Base-by-base conservation (phyloP, 2,797 vertebrate genomes). In the Ptychobarbus kaznakovi region DNA sequence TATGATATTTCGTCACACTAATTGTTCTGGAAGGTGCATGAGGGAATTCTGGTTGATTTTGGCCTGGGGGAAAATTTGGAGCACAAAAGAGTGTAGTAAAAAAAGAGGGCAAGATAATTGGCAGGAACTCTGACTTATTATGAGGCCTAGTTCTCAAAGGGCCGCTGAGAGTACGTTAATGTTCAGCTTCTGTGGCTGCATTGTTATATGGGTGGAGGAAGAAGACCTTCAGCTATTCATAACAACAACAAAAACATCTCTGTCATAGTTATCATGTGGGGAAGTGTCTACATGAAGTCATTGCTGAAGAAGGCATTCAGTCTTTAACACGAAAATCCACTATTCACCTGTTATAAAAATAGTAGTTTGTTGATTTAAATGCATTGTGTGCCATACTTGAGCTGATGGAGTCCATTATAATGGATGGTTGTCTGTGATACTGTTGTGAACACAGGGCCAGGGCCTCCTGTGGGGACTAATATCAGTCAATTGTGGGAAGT, bases 401-500 rank as follows among this genome's bases (percentile, higher is more conserved):
- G 81, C 83, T 83, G 72, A 66, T 89, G 84, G 84, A 89, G 82
- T 83, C 86, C 18, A 68, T 84, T 25, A 63, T 84, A 40, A 82
- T 89, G 89, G 85, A 80, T 86, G 79, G 51, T 89, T 92, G 87
- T 89, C 85, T 89, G 83, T 89, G 79, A 44, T 87, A 56, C 80
- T 74, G 88, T 87, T 86, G 84, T 73, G 81, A 87, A 80, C 76
- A 44, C 82, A 76, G 87, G 89, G 90, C 87, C 90, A 89, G 69
- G 82, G 81, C 81, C 77, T 89, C 91, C 91, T 70, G 68, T 82
- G 78, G 89, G 79, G 88, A 77, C 87, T 91, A 83, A 90, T 91
- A 91, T 91, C 89, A 81, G 90, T 84, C 85, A 87, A 84, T 90
- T 80, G 83, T 86, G 86, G 89, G 89, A 92, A 90, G 86, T 86